Evolutionary conservation across 1,140 invertebrate genomes (phyloP).

Genomic region (Platyura marginata): DNA sequence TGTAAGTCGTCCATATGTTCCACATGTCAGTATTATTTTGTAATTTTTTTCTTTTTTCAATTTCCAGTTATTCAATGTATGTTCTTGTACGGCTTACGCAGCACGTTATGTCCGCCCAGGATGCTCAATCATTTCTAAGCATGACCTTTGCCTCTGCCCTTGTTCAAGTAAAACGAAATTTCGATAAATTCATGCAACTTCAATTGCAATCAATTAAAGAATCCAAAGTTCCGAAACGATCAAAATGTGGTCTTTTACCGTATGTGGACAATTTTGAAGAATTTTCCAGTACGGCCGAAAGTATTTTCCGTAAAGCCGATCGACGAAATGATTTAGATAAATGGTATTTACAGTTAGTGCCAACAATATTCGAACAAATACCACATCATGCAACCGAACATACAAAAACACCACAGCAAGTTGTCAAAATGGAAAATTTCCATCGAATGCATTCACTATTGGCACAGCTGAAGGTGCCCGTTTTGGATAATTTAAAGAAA

Average conservation of each 20-base stretch:
- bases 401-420: constrained; percentile 83
- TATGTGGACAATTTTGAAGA: constrained; percentile 87
- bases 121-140: constrained; percentile 78
- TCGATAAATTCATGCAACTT: constrained; percentile 82
- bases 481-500: constrained; percentile 72
- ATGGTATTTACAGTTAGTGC: constrained; percentile 75
- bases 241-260: constrained; percentile 79
- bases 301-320: constrained; percentile 71
- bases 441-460: constrained; percentile 81
- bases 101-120: constrained; percentile 79
- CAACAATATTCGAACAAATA: constrained; percentile 75
- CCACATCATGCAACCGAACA: constrained; percentile 65
- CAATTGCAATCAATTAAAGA: constrained; percentile 73
- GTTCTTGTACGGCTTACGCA: constrained; percentile 74
- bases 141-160: constrained; percentile 76
- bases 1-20: constrained; percentile 38
- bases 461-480: constrained; percentile 77
- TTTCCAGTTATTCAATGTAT: constrained; percentile 75
- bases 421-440: constrained; percentile 95
- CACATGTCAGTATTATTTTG: constrained; percentile 2
- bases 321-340: constrained; percentile 90
- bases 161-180: constrained; percentile 85
- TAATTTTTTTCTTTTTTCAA: constrained; percentile 7
- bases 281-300: constrained; percentile 73
- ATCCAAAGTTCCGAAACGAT: constrained; percentile 46